phyloP scores from a whole-genome alignment of 37 sponge, comb jelly and placozoan genomes.

The Ephydatia muelleri region DNA sequence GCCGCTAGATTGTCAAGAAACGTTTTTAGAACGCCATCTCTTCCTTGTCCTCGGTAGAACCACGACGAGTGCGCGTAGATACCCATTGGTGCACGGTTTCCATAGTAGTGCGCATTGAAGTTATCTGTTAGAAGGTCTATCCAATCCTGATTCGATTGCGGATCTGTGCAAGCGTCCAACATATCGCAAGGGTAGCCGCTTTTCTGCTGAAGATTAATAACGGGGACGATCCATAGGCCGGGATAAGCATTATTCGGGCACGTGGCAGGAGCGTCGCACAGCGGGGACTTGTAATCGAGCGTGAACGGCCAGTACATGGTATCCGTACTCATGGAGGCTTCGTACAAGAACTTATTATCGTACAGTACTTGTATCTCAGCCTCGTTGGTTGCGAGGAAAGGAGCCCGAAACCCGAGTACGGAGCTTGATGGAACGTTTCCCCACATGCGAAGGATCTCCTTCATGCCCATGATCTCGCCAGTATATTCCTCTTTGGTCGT shows the following conservation, averaged over 20 bases:
- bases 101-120: constrained; percentile 48
- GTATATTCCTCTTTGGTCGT: constrained; percentile 26
- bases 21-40: constrained; percentile 6
- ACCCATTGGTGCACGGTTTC: constrained; percentile 51
- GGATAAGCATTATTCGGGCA: too few species aligned
- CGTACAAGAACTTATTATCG: too few species aligned
- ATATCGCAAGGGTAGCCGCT: constrained; percentile 22
- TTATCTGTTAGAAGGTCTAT: constrained; percentile 40
- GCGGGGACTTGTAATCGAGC: too few species aligned
- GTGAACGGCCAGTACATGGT: too few species aligned
- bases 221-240: constrained; percentile 62
- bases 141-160: constrained; percentile 44
- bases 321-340: too few species aligned
- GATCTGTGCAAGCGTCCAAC: constrained; percentile 34
- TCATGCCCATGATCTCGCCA: constrained; percentile 43
- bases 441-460: constrained; percentile 46
- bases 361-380: too few species aligned
- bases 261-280: too few species aligned
- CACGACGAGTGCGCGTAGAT: constrained; percentile 41
- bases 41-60: constrained; percentile 5
- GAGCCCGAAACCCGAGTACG: constrained; percentile 44
- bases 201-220: constrained; percentile 16
- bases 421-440: constrained; percentile 16
- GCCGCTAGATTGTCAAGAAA: constrained; percentile 32
- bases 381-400: constrained; percentile 49